Evolutionary conservation across 2,888 invertebrate genomes (phyloP), one percentile per base, ranked within the genome.

Genomic region (Ferrisia virgata): DNA sequence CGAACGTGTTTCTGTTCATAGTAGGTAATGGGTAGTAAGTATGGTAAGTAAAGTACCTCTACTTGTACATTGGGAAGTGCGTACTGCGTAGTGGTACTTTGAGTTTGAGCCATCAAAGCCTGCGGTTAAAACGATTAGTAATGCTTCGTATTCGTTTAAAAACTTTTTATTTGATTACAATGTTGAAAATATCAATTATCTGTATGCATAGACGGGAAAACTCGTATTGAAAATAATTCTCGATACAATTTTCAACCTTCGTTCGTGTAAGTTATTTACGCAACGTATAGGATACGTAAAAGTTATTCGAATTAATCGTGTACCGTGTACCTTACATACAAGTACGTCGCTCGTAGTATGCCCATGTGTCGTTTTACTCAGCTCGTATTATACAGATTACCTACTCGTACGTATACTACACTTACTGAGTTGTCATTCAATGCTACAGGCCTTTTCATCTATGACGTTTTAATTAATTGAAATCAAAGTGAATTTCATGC

Each of bases 121-220:
- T 36, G 36, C 36, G 64, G 64, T 64, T 2, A 53, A 28, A 76
- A 13, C 72, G 36, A 76, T 76, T 76, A 25, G 72, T 76, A 76
- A 36, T 76, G 36, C 13, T 64, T 64, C 72, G 36, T 76, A 1
- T 64, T 64, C 72, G 36, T 76, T 76, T 76, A 15, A 18, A 53
- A 76, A 76, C 72, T 76, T 76, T 76, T 76, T 36, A 76, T 76
- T 76, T 76, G 72, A 76, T 76, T 76, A 76, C 36, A 76, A 76
- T 36, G 72, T 76, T 36, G 72, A 76, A 76, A 76, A 76, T 76
- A 76, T 76, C 72, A 76, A 76, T 76, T 76, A 76, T 76, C 18
- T 11, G 40, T 18, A 53, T 18, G n/a, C n/a, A 53, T 11, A 39
- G 39, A 28, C 28, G 64, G 64, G 28, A 64, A 64, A 64, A 64